These are phyloP conservation scores for Lycaon pictus DNA, from an alignment of 2,113 vertebrate species.

Conservation along the genomic window DNA sequence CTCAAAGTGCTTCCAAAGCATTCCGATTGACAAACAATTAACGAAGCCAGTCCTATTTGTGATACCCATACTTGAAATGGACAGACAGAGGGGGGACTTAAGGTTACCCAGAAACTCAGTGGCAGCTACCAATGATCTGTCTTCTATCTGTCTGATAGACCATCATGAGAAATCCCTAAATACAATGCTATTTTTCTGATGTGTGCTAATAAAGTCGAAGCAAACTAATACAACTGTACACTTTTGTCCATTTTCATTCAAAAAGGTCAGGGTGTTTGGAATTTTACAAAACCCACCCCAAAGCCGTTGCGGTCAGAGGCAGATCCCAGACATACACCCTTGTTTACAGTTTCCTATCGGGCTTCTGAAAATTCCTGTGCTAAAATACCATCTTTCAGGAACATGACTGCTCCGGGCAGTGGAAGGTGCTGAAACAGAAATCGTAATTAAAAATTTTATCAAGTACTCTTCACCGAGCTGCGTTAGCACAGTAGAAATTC, in stretches of 20 bases:
- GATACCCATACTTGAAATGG: slow-evolving; percentile 44
- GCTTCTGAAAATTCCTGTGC: slow-evolving; percentile 69
- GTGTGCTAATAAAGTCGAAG: slow-evolving; percentile 80
- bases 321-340: background rate
- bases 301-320: background rate
- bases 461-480: slow-evolving; percentile 73
- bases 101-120: slow-evolving; percentile 54
- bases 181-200: slow-evolving; percentile 76
- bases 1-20: slow-evolving; percentile 60
- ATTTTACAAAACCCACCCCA: background rate
- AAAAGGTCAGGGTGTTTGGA: slow-evolving; percentile 59
- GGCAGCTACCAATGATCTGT: slow-evolving; percentile 57
- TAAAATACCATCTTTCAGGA: slow-evolving; percentile 67
- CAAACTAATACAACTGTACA: slow-evolving; percentile 63
- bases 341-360: slow-evolving; percentile 49
- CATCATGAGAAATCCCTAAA: slow-evolving; percentile 60
- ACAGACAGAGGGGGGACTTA: slow-evolving; percentile 29
- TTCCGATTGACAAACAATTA: background rate
- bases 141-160: slow-evolving; percentile 73
- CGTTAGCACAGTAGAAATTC: background rate
- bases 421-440: slow-evolving; percentile 77
- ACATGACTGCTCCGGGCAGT: slow-evolving; percentile 23
- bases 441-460: slow-evolving; percentile 77
- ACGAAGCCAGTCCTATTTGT: slow-evolving; percentile 26
- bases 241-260: slow-evolving; percentile 76